Percentiles rank a stretch among this genome's conserved stretches.
Evolutionary conservation across 2,888 invertebrate genomes (phyloP).

Genomic region (Hirtodrosophila cameraria): DNA sequence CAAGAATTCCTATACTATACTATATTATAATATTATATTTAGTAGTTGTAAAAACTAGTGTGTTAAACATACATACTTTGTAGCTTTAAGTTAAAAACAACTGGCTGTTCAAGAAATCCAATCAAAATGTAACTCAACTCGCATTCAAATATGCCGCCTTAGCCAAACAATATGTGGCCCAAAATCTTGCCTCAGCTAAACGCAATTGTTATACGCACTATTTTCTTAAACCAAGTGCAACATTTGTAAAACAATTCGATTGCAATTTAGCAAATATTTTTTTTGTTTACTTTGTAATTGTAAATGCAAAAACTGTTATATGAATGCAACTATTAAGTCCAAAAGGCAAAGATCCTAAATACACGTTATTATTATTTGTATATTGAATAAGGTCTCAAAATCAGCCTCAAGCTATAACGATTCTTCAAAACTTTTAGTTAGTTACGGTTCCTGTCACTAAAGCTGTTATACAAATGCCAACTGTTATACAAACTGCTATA

Average conservation of each 20-base stretch:
- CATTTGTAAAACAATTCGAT: neutral
- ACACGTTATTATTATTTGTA: no score
- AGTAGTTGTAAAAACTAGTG: conserved; percentile 41
- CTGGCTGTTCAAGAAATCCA: conserved; percentile 42
- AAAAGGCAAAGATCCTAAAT: neutral
- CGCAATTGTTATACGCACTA: conserved; percentile 47
- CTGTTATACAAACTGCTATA: conserved; percentile 34
- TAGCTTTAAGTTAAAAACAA: conserved; percentile 32
- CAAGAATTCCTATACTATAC: conserved; percentile 42
- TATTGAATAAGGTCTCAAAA: no score
- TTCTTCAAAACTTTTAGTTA: neutral
- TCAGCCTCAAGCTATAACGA: neutral
- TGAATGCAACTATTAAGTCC: neutral
- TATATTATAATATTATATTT: conserved; percentile 8
- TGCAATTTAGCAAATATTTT: neutral
- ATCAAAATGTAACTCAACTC: conserved; percentile 15
- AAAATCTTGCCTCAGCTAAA: conserved; percentile 38
- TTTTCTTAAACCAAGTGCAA: neutral
- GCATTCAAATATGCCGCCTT: conserved; percentile 32
- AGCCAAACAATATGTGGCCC: conserved; percentile 28
- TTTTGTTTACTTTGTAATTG: neutral
- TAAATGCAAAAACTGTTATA: conserved; percentile 4
- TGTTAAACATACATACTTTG: conserved; percentile 41
- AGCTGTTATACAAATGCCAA: conserved; percentile 35
- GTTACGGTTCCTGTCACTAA: conserved; percentile 1